Conservation (phyloP, 2,888 invertebrate species). For the Phrixothrix hirtus region DNA sequence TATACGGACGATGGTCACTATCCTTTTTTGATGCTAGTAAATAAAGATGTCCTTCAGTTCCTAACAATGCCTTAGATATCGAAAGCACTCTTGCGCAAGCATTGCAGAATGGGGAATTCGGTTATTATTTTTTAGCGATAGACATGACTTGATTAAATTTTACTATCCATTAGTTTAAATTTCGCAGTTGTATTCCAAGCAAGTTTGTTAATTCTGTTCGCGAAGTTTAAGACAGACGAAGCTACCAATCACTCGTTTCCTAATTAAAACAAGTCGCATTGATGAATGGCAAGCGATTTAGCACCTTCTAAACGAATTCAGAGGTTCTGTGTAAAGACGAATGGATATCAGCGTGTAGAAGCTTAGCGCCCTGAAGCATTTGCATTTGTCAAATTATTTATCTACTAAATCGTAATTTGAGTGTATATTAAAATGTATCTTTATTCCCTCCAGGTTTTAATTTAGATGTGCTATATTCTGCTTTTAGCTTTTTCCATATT, state of each 20-base stretch:
- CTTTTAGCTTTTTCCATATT: too few relatives aligned
- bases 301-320: constrained; percentile 31
- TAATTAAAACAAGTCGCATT: constrained; percentile 39
- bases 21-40: too few relatives aligned
- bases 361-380: neutral
- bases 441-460: too few relatives aligned
- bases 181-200: constrained; percentile 10
- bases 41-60: constrained; percentile 17
- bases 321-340: constrained; percentile 18
- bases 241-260: constrained; percentile 31
- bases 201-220: constrained; percentile 22
- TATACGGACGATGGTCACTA: constrained; percentile 41
- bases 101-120: too few relatives aligned
- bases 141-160: neutral
- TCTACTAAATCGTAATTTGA: too few relatives aligned
- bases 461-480: too few relatives aligned
- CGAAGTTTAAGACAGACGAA: constrained; percentile 13
- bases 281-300: constrained; percentile 38
- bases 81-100: neutral
- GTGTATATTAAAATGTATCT: too few relatives aligned
- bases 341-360: constrained; percentile 9
- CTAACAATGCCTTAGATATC: neutral
- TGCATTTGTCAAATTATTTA: too few relatives aligned
- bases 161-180: neutral
- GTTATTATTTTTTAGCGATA: too few relatives aligned